A percentile compares a stretch with the other conserved stretches of the same genome.
Evolutionary conservation across 2,797 vertebrate genomes (phyloP).

Genomic region (Arctocebus calabarensis): DNA sequence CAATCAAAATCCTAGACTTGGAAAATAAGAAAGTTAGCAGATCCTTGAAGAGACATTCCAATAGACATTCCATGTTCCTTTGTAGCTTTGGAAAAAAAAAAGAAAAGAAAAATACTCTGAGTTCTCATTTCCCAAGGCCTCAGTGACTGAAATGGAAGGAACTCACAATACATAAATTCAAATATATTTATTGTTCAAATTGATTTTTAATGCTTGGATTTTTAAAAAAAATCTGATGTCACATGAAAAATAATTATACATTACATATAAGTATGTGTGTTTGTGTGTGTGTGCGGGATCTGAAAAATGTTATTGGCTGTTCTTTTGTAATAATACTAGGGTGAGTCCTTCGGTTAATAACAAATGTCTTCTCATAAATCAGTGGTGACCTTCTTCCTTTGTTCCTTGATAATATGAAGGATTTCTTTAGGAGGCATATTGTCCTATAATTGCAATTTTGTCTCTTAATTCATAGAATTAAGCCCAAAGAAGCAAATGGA

Average conservation of each 20-base stretch:
- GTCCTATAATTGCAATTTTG: background rate
- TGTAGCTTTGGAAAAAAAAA: constrained; percentile 88
- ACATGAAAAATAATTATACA: background rate
- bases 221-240: constrained; percentile 17
- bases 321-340: background rate
- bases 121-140: background rate
- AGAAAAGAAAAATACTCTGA: background rate
- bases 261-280: background rate
- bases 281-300: background rate
- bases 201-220: background rate
- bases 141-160: background rate
- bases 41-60: constrained; percentile 93
- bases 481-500: constrained; percentile 51
- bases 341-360: background rate
- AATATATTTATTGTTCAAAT: background rate
- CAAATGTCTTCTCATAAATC: background rate
- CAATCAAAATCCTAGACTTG: constrained; percentile 93
- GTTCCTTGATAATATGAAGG: background rate
- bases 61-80: constrained; percentile 94
- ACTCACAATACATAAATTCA: constrained; percentile 27
- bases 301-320: background rate
- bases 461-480: constrained; percentile 7
- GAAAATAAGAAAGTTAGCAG: constrained; percentile 92
- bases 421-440: background rate
- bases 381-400: background rate